Evolutionary conservation across 1,140 invertebrate species (phyloP), one percentile per base, ranked within the genome.

Genomic region (Caerostris extrusa): DNA sequence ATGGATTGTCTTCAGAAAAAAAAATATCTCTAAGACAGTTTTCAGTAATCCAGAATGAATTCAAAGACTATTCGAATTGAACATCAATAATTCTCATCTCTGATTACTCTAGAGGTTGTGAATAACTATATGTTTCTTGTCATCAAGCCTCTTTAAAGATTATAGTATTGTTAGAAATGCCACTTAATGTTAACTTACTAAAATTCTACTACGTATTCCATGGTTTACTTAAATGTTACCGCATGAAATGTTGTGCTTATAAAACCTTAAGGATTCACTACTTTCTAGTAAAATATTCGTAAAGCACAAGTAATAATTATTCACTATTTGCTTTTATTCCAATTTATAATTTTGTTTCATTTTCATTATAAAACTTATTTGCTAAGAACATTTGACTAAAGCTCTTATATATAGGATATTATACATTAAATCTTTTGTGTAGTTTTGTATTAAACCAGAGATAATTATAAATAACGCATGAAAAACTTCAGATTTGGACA

Each of bases 131-230:
- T 77, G 71, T 77, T 77, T 77, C 71, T 77, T 77, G 71, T 34
- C 71, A 77, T 77, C 19, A 53, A 77, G 34, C 71, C 71, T 50
- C 71, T 77, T 77, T 34, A 77, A 50, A 77, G 71, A 77, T 77
- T 77, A 77, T 77, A 77, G 71, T 77, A 77, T 34, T 77, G 34
- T 77, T 77, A 77, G 71, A 77, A 77, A 77, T 53, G 71, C 71
- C 71, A 50, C 71, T 77, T 77, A 77, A 77, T 77, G 71, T 77
- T 69, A n/a, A 69, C 67, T 69, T 77, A 34, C 12, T 77, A 77
- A 77, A 77, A 77, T 34, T 77, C 53, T 77, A 77, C 71, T 77
- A 34, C 34, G 34, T 77, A 77, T 77, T 50, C 19, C 34, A 34
- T 77, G 71, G 53, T 77, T 77, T 50, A 77, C 71, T 77, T 77